Conservation (phyloP, 2,888 invertebrate genomes). For the Pyrrhia umbra region DNA sequence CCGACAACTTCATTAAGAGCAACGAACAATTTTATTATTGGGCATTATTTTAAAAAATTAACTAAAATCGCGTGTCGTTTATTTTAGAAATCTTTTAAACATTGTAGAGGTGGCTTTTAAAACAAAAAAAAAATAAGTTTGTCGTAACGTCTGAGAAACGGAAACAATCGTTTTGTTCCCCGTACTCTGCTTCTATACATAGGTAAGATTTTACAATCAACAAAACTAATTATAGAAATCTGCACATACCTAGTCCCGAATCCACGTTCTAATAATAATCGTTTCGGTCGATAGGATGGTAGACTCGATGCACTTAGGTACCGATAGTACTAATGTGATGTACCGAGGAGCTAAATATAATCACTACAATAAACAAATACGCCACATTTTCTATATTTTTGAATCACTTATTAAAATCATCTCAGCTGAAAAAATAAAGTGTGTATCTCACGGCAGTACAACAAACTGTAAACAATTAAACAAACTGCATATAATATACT, state of each 20-base stretch:
- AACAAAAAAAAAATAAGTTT: too few species aligned
- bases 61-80: too few species aligned
- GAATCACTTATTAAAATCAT: background rate
- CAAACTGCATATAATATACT: too few species aligned
- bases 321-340: conserved; percentile 19
- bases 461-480: too few species aligned
- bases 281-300: conserved; percentile 22
- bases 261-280: conserved; percentile 34
- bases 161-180: too few species aligned
- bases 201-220: background rate
- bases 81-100: too few species aligned
- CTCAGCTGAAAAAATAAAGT: background rate
- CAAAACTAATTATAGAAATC: conserved; percentile 5
- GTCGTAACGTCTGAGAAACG: too few species aligned
- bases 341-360: conserved; percentile 41
- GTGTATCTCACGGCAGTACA: background rate
- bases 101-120: too few species aligned
- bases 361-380: conserved; percentile 33
- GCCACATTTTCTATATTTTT: conserved; percentile 14
- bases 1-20: conserved; percentile 60
- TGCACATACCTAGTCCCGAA: conserved; percentile 9
- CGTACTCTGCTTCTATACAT: too few species aligned
- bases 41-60: too few species aligned
- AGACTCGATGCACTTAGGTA: conserved; percentile 30
- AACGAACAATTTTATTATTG: too few species aligned